Evolutionary conservation across 2,797 vertebrate species (phyloP), one percentile per base, ranked within the genome.

Genomic region (Spheniscus humboldti): DNA sequence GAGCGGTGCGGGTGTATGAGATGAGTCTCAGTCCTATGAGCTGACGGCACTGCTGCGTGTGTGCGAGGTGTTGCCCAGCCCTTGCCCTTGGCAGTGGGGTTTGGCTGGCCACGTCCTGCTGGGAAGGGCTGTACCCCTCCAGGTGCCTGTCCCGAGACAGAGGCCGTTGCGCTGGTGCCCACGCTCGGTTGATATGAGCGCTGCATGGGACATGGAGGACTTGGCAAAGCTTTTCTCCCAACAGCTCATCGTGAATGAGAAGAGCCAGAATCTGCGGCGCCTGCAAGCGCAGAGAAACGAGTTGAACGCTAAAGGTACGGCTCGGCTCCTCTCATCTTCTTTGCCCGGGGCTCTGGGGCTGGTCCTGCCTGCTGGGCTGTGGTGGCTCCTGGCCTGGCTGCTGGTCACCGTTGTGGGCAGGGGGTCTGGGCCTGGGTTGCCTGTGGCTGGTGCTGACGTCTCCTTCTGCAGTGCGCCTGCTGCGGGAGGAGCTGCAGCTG

Each of bases 211-310:
- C 0, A 0, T 18, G 11, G 28, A 67, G 30, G n/a, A 4, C 50
- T 62, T 27, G 80, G 41, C 53, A 19, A 45, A 57, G 71, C 56
- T 87, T 50, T 74, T 88, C 10, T 74, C 17, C 23, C 41, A 5
- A 18, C 75, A 99, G 99, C 90, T 99, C 95, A 99, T 99, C 0
- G 99, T 99, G 60, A 99, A 99, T 0, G 99, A 99, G 48, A 99
- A 99, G 96, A 99, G 99, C 92, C 99, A 99, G 96, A 99, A 99
- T 95, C 98, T 99, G 68, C 98, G 99, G 95, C 99, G 99, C 96
- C 97, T 99, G 73, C 99, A 99, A 95, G 99, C 99, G 0, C 99
- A 99, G 96, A 98, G 99, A 63, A 99, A 99, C 79, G 99, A 99
- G 96, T 98, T 99, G 74, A 99, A 99, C 4, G 99, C 99, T 63